Conservation (phyloP, 1,140 invertebrate species). For the Apolygus lucorum region DNA sequence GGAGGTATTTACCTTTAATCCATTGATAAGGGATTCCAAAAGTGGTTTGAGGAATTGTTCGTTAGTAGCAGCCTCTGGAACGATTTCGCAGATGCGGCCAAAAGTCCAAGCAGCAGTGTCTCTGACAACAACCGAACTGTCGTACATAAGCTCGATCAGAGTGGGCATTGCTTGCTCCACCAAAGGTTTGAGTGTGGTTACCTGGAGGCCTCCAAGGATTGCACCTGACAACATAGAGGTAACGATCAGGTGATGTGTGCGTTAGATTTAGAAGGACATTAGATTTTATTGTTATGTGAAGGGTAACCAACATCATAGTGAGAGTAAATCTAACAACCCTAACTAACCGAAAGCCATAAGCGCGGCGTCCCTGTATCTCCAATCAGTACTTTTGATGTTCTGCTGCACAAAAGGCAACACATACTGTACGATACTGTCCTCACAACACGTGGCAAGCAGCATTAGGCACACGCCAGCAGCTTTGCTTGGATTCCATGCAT, state of each 20-base stretch:
- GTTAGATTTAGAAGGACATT: too few relatives aligned
- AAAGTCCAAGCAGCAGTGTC: conserved; percentile 98
- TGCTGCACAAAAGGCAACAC: conserved; percentile 95
- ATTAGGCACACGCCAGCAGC: conserved; percentile 98
- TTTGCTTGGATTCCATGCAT: conserved; percentile 99
- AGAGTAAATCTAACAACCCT: too few relatives aligned
- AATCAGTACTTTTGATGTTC: conserved; percentile 89
- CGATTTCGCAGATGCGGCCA: conserved; percentile 93
- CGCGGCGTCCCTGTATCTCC: conserved; percentile 93
- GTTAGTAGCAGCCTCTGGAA: conserved; percentile 93
- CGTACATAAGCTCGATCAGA: conserved; percentile 88
- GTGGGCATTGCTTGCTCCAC: conserved; percentile 95
- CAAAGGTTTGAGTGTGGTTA: conserved; percentile 75
- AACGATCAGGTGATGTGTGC: too few relatives aligned
- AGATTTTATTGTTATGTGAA: too few relatives aligned
- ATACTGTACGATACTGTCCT: conserved; percentile 91
- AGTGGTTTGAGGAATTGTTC: conserved; percentile 73
- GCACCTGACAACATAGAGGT: conserved; percentile 56
- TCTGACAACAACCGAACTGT: conserved; percentile 82
- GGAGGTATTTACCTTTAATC: conserved; percentile 64
- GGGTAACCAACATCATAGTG: too few relatives aligned
- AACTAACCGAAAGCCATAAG: conserved; percentile 89
- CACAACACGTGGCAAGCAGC: conserved; percentile 92
- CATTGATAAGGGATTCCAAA: conserved; percentile 80
- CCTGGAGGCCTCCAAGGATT: conserved; percentile 88